phyloP scores from a whole-genome alignment of 2,888 invertebrate genomes.

The Timema podura region DNA sequence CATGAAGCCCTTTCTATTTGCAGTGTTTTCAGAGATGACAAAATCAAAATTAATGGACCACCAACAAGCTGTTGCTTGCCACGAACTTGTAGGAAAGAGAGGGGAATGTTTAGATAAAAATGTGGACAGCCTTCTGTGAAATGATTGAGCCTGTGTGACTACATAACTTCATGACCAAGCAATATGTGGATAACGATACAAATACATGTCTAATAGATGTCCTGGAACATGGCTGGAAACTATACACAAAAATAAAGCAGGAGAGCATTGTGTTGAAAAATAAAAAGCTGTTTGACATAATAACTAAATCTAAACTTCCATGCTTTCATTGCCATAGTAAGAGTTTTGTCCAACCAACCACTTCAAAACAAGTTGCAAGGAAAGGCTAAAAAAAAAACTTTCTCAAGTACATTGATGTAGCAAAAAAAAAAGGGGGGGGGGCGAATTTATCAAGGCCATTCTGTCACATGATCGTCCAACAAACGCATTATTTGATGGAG shows the following conservation, averaged over 20 bases:
- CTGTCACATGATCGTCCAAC: neutral
- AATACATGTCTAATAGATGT: neutral
- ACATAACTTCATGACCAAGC: neutral
- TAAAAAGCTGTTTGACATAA: neutral
- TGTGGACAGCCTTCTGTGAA: neutral
- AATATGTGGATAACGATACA: neutral
- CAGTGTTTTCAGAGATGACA: neutral
- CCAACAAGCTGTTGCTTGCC: too few species aligned
- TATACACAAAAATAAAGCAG: neutral
- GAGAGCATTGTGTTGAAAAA: neutral
- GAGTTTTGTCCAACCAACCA: too few species aligned
- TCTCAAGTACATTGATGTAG: neutral
- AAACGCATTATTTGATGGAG: neutral
- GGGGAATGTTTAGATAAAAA: too few species aligned
- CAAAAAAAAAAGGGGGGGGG: constrained; percentile 3
- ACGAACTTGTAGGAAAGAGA: too few species aligned
- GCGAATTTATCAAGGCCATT: neutral
- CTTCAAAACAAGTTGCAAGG: too few species aligned
- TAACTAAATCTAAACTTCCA: too few species aligned
- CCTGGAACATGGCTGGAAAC: neutral
- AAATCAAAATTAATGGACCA: neutral
- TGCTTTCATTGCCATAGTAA: too few species aligned
- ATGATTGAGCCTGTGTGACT: neutral
- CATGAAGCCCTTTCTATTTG: neutral
- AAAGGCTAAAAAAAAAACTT: neutral